These are phyloP conservation scores for Neocrepidodera transversa DNA, from an alignment of 2,888 invertebrate genomes.

Conservation along the genomic window DNA sequence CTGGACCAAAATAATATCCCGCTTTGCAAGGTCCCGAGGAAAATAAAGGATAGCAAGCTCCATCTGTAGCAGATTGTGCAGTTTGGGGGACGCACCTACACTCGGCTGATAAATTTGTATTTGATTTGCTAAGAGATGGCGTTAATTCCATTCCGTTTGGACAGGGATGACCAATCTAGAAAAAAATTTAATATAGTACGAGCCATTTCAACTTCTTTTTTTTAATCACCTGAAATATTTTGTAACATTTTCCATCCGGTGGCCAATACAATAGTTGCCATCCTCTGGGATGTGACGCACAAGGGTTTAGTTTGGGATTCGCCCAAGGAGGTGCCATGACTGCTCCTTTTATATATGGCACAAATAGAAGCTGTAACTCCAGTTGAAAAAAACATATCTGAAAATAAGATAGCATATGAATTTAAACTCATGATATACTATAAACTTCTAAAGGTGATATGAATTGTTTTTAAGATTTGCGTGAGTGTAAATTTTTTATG, in stretches of 20 bases:
- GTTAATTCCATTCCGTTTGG: slow-evolving; percentile 85
- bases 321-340: slow-evolving; percentile 88
- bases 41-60: slow-evolving; percentile 77
- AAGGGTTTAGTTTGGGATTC: slow-evolving; percentile 80
- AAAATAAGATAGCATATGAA: slow-evolving; percentile 23
- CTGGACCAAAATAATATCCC: slow-evolving; percentile 80
- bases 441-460: too few species aligned
- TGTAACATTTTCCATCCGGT: slow-evolving; percentile 82
- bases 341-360: slow-evolving; percentile 62
- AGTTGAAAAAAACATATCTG: slow-evolving; percentile 44
- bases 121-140: slow-evolving; percentile 62
- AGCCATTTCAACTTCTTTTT: too few species aligned
- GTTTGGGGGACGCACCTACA: slow-evolving; percentile 85
- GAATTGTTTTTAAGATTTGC: too few species aligned
- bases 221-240: slow-evolving; percentile 75
- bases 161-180: slow-evolving; percentile 76
- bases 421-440: too few species aligned
- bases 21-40: slow-evolving; percentile 75
- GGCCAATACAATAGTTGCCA: slow-evolving; percentile 90
- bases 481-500: too few species aligned
- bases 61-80: slow-evolving; percentile 73
- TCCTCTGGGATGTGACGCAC: slow-evolving; percentile 79
- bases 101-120: slow-evolving; percentile 69
- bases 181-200: background rate
- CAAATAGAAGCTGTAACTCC: slow-evolving; percentile 30